Evolutionary conservation across 2,113 vertebrate species (phyloP), one percentile per base, ranked within the genome.

Genomic region (Crotalus horridus): DNA sequence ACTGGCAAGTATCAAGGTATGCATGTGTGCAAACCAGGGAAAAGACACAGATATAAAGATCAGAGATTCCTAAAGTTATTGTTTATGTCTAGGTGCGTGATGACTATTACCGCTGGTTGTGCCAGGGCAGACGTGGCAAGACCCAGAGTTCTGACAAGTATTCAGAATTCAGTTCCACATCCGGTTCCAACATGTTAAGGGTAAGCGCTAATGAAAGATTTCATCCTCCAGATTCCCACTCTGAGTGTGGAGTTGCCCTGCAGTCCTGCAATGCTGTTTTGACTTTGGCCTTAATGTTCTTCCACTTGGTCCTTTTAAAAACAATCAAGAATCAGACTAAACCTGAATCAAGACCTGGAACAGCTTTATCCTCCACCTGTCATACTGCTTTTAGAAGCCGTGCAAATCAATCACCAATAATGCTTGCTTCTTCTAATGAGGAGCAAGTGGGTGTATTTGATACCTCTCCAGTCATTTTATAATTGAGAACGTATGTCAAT

Each of bases 41-140:
- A 81, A 43, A 43, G 33, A 43, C 7, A 21, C 6, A 21, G 74
- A 23, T 43, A 21, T 7, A 81, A 81, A 81, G 33, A 81, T 3
- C 33, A 43, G 69, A 81, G 39, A 43, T 81, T 81, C 33, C 15
- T 6, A 46, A 69, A 3, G 46, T 29, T 26, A 54, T 89, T 39
- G 88, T 85, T 46, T 87, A 11, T 61, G 23, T 43, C 21, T 85
- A 93, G 92, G 89, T 93, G 13, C 92, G 92, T 13, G 89, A 93
- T 4, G 92, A 93, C 21, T 93, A 93, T 51, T 87, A 64, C 24
- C 88, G 48, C 46, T 54, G 89, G 89, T 90, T 93, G 48, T 93
- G 92, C 74, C 21, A 51, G 55, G 4, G 20, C 88, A 64, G 23
- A 43, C 15, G 1, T 64, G 46, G 15, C 89, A 93, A 87, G 56